Percentiles rank a stretch among this genome's conserved stretches.
Conservation (phyloP, 2,797 vertebrate genomes). For the Phaenicophaeus curvirostris region DNA sequence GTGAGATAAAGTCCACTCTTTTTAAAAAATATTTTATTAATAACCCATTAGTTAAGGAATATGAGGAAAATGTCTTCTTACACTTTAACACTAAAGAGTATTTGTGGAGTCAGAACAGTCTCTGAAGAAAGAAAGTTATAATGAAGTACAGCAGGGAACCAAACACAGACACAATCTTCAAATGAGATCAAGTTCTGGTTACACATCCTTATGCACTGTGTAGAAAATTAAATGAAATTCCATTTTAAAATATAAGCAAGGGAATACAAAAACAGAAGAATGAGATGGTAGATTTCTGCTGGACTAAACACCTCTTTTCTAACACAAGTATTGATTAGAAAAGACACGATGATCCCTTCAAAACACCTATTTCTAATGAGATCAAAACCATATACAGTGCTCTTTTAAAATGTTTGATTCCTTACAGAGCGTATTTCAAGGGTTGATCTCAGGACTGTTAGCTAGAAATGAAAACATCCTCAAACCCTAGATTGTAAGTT, state of each 20-base stretch:
- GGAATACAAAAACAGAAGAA: slow-evolving; percentile 64
- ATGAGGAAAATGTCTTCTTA: slow-evolving; percentile 74
- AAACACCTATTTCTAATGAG: slow-evolving; percentile 62
- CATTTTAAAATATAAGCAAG: slow-evolving; percentile 55
- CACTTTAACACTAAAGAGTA: slow-evolving; percentile 77
- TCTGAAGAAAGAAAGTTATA: slow-evolving; percentile 64
- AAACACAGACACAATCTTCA: slow-evolving; percentile 71
- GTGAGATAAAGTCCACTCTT: neutral
- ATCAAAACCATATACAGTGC: slow-evolving; percentile 47
- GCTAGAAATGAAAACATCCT: slow-evolving; percentile 62
- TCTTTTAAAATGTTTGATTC: slow-evolving; percentile 44
- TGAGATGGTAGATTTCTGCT: slow-evolving; percentile 62
- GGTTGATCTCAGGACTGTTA: slow-evolving; percentile 66
- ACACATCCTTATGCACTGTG: slow-evolving; percentile 63
- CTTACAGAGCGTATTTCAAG: slow-evolving; percentile 52
- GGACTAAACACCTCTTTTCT: slow-evolving; percentile 64
- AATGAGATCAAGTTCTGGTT: slow-evolving; percentile 62
- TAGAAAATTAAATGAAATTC: slow-evolving; percentile 51
- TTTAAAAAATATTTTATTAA: slow-evolving; percentile 74
- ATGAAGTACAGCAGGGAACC: slow-evolving; percentile 72
- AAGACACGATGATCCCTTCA: slow-evolving; percentile 65
- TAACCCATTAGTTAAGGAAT: slow-evolving; percentile 74
- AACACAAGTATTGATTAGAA: slow-evolving; percentile 64
- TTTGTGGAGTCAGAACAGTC: slow-evolving; percentile 64
- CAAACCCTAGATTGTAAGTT: slow-evolving; percentile 66